Evolutionary conservation across 2,113 vertebrate genomes (phyloP).

Genomic region (Tragelaphus buxtoni): DNA sequence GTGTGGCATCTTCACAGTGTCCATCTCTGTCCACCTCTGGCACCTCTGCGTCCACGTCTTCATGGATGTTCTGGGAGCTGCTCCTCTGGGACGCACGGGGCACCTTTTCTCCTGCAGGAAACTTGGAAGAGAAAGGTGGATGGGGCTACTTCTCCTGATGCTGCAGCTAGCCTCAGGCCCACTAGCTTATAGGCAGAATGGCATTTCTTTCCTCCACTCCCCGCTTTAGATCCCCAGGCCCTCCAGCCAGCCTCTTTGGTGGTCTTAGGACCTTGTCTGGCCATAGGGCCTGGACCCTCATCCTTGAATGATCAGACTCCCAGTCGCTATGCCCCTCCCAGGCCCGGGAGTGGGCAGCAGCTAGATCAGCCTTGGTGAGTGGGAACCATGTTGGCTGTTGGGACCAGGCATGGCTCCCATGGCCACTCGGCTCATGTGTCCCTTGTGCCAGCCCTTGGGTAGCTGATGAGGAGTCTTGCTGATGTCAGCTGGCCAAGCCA

Average conservation of each 20-base stretch:
- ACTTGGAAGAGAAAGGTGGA: background rate
- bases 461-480: background rate
- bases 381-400: background rate
- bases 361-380: background rate
- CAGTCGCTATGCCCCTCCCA: background rate
- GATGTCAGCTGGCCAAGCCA: background rate
- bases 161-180: background rate
- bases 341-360: background rate
- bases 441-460: rapidly evolving
- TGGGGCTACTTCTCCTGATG: background rate
- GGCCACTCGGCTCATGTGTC: background rate
- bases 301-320: background rate
- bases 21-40: background rate
- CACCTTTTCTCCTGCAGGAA: background rate
- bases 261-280: background rate
- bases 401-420: rapidly evolving
- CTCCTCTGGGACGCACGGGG: background rate
- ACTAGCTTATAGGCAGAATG: too few relatives aligned
- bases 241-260: background rate
- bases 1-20: background rate
- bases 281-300: background rate
- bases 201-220: background rate
- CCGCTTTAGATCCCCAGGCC: background rate
- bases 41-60: rapidly evolving
- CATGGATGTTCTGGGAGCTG: background rate